Percentiles rank a stretch among this genome's conserved stretches.
phyloP scores from a whole-genome alignment of 2,113 vertebrate genomes.

The Junco hyemalis region DNA sequence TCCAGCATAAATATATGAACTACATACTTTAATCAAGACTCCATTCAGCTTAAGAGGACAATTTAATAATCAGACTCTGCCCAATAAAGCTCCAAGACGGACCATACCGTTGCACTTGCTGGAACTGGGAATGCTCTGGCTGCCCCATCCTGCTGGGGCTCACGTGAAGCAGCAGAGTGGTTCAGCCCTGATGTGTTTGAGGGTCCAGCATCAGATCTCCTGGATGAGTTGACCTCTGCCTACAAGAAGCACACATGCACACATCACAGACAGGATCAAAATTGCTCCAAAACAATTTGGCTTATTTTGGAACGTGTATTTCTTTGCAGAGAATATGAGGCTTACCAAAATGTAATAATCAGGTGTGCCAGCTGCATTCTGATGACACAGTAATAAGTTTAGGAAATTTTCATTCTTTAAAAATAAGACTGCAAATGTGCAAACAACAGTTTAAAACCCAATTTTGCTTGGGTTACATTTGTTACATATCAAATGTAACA shows the following conservation, averaged over 20 bases:
- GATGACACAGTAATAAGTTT: background rate
- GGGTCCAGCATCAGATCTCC: constrained; percentile 66
- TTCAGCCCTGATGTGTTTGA: constrained; percentile 29
- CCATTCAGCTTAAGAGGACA: background rate
- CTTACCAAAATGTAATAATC: background rate
- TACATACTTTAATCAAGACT: background rate
- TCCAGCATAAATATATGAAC: background rate
- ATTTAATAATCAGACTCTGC: background rate
- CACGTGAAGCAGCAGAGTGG: constrained; percentile 28
- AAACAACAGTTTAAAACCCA: background rate
- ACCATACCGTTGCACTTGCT: constrained; percentile 53
- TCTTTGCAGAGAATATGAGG: background rate
- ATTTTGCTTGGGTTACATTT: background rate
- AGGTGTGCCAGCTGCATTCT: background rate
- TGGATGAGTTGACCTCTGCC: constrained; percentile 77
- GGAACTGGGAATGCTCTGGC: constrained; percentile 62
- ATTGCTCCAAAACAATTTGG: background rate
- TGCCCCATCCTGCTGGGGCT: constrained; percentile 56
- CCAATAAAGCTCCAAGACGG: background rate
- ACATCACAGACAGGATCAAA: background rate
- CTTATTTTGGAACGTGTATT: background rate
- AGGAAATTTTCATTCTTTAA: background rate
- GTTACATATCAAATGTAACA: background rate
- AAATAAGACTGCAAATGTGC: background rate
- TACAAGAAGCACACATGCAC: background rate